Percentiles rank a stretch among this genome's conserved stretches.
Evolutionary conservation across 2,797 vertebrate species (phyloP).

Genomic region (Serranus cabrilla): DNA sequence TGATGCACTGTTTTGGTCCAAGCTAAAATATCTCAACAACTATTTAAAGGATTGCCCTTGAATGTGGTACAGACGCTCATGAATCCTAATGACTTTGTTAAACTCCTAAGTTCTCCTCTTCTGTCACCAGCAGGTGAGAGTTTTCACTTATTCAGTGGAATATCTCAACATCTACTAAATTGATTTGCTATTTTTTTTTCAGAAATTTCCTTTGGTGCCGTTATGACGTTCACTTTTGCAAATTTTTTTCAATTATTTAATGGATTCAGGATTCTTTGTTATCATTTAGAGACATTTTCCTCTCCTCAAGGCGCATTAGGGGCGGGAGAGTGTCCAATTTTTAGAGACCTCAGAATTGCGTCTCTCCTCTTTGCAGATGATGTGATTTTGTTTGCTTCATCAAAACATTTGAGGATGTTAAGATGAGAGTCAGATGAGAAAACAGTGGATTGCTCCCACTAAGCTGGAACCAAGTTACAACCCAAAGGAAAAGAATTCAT

Average conservation of each 20-base stretch:
- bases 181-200: background rate
- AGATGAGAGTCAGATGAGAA: too few species aligned
- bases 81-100: conserved; percentile 10
- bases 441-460: too few species aligned
- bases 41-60: conserved; percentile 19
- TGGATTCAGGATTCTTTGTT: background rate
- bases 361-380: too few species aligned
- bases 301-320: too few species aligned
- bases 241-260: background rate
- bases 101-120: background rate
- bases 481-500: too few species aligned
- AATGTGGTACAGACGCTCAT: conserved; percentile 1
- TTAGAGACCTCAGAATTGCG: too few species aligned
- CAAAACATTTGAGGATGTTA: too few species aligned
- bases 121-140: background rate
- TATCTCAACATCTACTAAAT: conserved; percentile 2
- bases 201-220: background rate
- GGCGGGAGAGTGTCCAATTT: too few species aligned
- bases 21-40: background rate
- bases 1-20: background rate
- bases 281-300: too few species aligned
- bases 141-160: conserved; percentile 6
- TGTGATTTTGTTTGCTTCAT: too few species aligned
- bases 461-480: too few species aligned
- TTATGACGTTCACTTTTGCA: too few species aligned